Percentiles rank a stretch among this genome's conserved stretches.
These are phyloP conservation scores for Papilio elwesi DNA, from an alignment of 2,888 invertebrate genomes.

Conservation along the genomic window DNA sequence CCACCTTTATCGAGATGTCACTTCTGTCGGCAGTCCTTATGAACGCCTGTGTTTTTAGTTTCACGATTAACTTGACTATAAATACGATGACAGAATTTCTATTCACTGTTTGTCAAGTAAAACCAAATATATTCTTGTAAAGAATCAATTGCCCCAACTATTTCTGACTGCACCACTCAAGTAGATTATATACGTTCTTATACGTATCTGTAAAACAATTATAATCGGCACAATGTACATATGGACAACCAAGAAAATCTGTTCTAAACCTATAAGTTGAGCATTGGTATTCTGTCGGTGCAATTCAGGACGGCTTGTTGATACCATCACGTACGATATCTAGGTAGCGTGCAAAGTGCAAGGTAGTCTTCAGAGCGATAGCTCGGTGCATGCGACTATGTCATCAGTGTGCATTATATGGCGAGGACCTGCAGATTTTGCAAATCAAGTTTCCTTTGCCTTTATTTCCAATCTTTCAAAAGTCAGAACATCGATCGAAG, in stretches of 20 bases:
- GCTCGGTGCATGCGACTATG: not conserved
- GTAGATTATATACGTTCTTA: too few species aligned
- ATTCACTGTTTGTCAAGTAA: too few species aligned
- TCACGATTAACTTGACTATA: too few species aligned
- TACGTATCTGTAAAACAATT: too few species aligned
- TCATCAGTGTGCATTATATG: not conserved
- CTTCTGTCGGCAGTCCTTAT: too few species aligned
- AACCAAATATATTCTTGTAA: too few species aligned
- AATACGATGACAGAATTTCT: too few species aligned
- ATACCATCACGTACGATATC: slow-evolving; percentile 23
- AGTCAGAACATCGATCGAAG: too few species aligned
- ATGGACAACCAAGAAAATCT: not conserved
- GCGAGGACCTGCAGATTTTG: not conserved
- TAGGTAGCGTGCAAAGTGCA: not conserved
- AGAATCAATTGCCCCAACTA: too few species aligned
- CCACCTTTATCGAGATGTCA: too few species aligned
- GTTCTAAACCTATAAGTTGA: not conserved
- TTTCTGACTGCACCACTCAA: too few species aligned
- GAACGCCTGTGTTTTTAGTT: too few species aligned
- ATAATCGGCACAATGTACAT: not conserved
- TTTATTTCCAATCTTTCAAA: not conserved
- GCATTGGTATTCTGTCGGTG: not conserved
- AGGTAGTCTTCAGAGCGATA: not conserved
- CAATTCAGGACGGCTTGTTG: slow-evolving; percentile 1
- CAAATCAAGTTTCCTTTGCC: not conserved